Percentiles rank a stretch among this genome's conserved stretches.
Conservation (phyloP, 2,888 invertebrate genomes). For the Neuroscelio doddi region DNA sequence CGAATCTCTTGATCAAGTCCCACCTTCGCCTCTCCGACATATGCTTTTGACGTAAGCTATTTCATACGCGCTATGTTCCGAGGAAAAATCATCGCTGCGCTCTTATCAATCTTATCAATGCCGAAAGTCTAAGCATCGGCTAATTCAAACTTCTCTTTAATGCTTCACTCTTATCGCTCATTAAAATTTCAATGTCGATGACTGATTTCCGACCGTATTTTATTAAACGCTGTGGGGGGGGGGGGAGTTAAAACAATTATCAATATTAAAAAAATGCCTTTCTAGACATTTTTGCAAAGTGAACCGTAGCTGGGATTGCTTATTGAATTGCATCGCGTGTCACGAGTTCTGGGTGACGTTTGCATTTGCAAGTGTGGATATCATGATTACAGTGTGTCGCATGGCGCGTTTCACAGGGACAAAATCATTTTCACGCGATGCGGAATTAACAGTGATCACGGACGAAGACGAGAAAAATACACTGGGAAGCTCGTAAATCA, state of each 20-base stretch:
- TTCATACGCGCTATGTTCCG: slow-evolving; percentile 3
- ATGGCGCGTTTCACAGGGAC: slow-evolving; percentile 15
- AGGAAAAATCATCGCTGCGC: slow-evolving; percentile 11
- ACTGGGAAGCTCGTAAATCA: neutral
- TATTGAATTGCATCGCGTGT: slow-evolving; percentile 41
- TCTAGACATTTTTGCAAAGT: neutral
- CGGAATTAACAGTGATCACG: too few relatives aligned
- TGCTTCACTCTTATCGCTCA: neutral
- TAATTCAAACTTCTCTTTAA: too few relatives aligned
- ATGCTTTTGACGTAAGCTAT: neutral
- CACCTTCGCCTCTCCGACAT: neutral
- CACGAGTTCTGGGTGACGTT: slow-evolving; percentile 10
- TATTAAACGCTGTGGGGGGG: too few relatives aligned
- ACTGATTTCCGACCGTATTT: too few relatives aligned
- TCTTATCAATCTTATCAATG: slow-evolving; percentile 9
- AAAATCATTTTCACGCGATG: slow-evolving; percentile 18
- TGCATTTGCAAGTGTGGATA: slow-evolving; percentile 20
- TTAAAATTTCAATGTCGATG: too few relatives aligned
- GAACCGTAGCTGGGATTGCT: slow-evolving; percentile 7
- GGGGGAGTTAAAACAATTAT: too few relatives aligned
- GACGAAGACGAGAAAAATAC: neutral
- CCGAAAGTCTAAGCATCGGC: neutral
- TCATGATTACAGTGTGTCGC: slow-evolving; percentile 22
- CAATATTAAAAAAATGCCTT: too few relatives aligned
- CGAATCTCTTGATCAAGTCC: slow-evolving; percentile 4